Evolutionary conservation across 2,113 vertebrate species (phyloP).

Genomic region (Dasyurus viverrinus): DNA sequence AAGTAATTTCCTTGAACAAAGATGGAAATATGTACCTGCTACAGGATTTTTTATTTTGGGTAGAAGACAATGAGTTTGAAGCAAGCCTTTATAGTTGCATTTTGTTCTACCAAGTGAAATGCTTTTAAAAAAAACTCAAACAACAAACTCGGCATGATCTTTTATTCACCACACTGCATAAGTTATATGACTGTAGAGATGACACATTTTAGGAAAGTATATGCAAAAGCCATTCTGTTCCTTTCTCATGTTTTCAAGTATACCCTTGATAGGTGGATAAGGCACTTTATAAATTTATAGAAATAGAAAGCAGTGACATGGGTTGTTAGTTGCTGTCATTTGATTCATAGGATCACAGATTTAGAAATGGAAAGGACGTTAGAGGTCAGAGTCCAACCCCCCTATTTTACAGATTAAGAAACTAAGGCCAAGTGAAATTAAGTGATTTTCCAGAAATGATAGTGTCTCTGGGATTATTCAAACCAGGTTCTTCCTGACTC

Average conservation of each 20-base stretch:
- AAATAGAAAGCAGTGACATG: neutral
- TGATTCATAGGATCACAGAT: neutral
- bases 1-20: neutral
- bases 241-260: neutral
- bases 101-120: neutral
- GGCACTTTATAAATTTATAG: neutral
- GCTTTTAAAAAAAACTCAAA: neutral
- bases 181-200: neutral
- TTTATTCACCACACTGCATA: neutral
- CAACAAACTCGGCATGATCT: neutral
- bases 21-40: neutral
- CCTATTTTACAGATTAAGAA: too few species aligned
- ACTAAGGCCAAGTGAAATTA: neutral
- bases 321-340: neutral
- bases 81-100: neutral
- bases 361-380: neutral
- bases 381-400: too few species aligned
- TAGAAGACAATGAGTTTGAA: neutral
- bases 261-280: neutral
- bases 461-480: neutral
- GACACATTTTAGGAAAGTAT: neutral
- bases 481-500: neutral
- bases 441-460: neutral
- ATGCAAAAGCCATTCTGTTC: neutral
- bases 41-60: neutral